These are phyloP conservation scores for Arctia plantaginis DNA, from an alignment of 2,888 invertebrate species.

Conservation along the genomic window DNA sequence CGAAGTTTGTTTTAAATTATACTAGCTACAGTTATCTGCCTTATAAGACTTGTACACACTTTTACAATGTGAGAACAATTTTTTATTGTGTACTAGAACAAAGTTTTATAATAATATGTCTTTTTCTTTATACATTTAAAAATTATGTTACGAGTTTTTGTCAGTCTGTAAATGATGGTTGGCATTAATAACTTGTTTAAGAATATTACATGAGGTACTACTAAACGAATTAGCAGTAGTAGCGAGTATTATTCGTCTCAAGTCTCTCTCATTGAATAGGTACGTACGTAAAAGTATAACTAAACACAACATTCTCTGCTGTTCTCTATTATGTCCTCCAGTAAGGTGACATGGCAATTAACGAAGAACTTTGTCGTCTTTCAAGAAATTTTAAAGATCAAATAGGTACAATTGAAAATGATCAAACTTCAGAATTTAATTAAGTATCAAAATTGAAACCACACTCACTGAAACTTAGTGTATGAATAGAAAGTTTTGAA, in stretches of 20 bases:
- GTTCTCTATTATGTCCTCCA: not conserved
- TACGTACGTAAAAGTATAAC: not conserved
- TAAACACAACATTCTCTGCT: not conserved
- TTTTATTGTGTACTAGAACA: not conserved
- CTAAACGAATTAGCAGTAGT: not conserved
- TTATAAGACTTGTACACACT: not conserved
- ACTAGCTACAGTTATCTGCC: not conserved
- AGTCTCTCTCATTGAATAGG: not conserved
- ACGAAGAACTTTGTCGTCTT: not conserved
- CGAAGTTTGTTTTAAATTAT: slow-evolving; percentile 30
- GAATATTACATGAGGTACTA: not conserved
- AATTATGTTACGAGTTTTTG: not conserved
- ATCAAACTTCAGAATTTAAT: slow-evolving; percentile 55
- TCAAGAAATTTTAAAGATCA: not conserved
- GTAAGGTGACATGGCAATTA: not conserved
- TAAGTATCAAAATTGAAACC: slow-evolving; percentile 61
- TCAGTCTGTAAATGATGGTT: not conserved
- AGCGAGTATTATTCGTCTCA: not conserved
- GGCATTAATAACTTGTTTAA: not conserved
- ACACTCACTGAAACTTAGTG: slow-evolving; percentile 61
- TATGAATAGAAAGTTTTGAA: slow-evolving; percentile 75
- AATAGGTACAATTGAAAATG: slow-evolving; percentile 23
- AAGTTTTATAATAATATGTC: not conserved
- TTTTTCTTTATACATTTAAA: not conserved
- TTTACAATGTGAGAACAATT: not conserved